These are phyloP conservation scores for Tetramorium bicarinatum DNA, from an alignment of 2,888 invertebrate genomes.

Conservation along the genomic window DNA sequence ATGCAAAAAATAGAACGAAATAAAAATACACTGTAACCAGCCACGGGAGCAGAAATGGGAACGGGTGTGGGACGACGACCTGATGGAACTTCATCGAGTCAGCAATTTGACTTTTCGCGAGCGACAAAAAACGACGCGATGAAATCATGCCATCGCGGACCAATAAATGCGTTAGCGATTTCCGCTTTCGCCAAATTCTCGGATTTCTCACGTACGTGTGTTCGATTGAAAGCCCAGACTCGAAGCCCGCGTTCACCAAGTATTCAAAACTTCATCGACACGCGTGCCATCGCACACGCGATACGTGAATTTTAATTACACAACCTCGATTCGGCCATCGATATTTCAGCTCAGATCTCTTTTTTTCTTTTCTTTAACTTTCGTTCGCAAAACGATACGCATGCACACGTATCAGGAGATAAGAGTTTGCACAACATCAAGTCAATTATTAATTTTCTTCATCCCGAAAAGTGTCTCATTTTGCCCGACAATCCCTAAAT, in stretches of 20 bases:
- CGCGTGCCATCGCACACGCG: slow-evolving; percentile 22
- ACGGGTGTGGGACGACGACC: slow-evolving; percentile 50
- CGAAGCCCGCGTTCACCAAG: not conserved
- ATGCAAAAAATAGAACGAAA: slow-evolving; percentile 1
- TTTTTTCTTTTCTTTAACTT: slow-evolving; percentile 17
- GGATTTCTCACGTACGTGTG: slow-evolving; percentile 48
- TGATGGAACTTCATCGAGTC: slow-evolving; percentile 47
- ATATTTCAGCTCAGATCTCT: not conserved
- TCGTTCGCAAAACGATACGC: not conserved
- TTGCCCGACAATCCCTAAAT: not conserved
- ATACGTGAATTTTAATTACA: slow-evolving; percentile 52
- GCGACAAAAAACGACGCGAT: not conserved
- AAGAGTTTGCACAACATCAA: not conserved
- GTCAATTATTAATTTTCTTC: not conserved
- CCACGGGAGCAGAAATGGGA: slow-evolving; percentile 23
- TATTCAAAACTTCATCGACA: slow-evolving; percentile 34
- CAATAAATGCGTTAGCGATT: slow-evolving; percentile 67
- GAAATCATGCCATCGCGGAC: slow-evolving; percentile 48
- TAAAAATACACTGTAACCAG: slow-evolving; percentile 27
- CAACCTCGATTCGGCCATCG: slow-evolving; percentile 11
- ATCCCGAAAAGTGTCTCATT: not conserved
- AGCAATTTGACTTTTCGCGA: slow-evolving; percentile 46
- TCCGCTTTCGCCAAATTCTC: slow-evolving; percentile 56
- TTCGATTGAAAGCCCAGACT: not conserved
- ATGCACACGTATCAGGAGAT: not conserved